phyloP scores from a whole-genome alignment of 2,888 invertebrate genomes.

The Cataglyphis albicans region DNA sequence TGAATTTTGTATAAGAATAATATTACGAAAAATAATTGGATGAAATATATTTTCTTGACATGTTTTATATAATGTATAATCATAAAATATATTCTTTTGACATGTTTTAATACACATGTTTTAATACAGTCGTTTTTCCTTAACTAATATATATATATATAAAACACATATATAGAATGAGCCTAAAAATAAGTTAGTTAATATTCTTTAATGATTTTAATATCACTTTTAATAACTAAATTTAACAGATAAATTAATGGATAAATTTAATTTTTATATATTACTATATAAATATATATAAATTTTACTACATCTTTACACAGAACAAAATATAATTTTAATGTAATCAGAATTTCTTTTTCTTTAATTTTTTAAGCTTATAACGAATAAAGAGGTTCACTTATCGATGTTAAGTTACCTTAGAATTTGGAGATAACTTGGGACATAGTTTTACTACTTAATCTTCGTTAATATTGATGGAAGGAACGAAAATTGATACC shows the following conservation, averaged over 20 bases:
- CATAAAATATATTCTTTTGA: constrained; percentile 1
- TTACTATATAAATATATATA: background rate
- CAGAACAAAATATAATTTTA: background rate
- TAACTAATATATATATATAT: constrained; percentile 16
- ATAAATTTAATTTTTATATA: background rate
- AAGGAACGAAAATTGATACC: constrained; percentile 21
- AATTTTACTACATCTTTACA: background rate
- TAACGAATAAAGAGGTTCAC: background rate
- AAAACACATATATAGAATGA: background rate
- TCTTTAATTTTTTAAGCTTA: background rate
- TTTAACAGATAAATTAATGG: background rate
- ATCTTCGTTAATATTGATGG: constrained; percentile 37
- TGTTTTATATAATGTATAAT: background rate
- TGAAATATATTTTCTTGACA: background rate
- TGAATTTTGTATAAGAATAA: background rate
- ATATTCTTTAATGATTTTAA: constrained; percentile 4
- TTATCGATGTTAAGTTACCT: background rate
- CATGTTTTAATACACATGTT: background rate
- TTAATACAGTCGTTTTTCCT: too few species aligned
- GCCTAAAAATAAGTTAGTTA: constrained; percentile 2
- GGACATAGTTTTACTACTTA: constrained; percentile 24
- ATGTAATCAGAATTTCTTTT: background rate
- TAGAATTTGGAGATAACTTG: constrained; percentile 17
- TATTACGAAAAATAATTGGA: background rate
- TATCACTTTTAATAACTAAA: background rate